Evolutionary conservation across 1,140 invertebrate species (phyloP).

Genomic region (Drosophila jambulina): DNA sequence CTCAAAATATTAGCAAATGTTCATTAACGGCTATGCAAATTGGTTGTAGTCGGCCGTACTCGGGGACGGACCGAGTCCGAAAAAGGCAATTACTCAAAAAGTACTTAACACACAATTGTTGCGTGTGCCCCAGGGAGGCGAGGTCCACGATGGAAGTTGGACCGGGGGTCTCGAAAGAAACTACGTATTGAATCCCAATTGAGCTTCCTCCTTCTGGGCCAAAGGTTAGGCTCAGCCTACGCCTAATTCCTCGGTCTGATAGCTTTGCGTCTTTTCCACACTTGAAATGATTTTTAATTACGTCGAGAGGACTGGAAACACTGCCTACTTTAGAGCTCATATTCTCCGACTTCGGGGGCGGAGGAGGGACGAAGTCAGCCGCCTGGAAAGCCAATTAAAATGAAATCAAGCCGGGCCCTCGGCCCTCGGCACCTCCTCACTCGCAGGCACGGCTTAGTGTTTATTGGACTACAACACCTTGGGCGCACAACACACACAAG

Average conservation of each 20-base stretch:
- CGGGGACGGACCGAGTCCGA: slow-evolving; percentile 33
- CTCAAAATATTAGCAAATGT: slow-evolving; percentile 83
- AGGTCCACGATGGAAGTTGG: not conserved
- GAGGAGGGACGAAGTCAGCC: slow-evolving; percentile 16
- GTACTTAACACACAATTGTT: slow-evolving; percentile 77
- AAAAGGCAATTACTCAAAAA: slow-evolving; percentile 71
- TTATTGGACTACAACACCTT: slow-evolving; percentile 74
- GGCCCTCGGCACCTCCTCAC: not conserved
- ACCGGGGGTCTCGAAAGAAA: not conserved
- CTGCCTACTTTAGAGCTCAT: slow-evolving; percentile 17
- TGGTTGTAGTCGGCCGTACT: slow-evolving; percentile 49
- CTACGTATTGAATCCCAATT: slow-evolving; percentile 26
- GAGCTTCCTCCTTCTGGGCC: not conserved
- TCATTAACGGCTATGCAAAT: slow-evolving; percentile 82
- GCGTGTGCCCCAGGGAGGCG: slow-evolving; percentile 26
- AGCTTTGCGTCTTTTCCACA: slow-evolving; percentile 33
- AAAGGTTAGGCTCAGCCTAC: slow-evolving; percentile 3
- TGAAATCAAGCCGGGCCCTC: slow-evolving; percentile 42
- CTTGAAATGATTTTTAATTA: slow-evolving; percentile 57
- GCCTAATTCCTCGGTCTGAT: slow-evolving; percentile 21
- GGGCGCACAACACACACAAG: slow-evolving; percentile 30
- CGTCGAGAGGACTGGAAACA: slow-evolving; percentile 1
- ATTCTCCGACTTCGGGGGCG: slow-evolving; percentile 12
- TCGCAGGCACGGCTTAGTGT: slow-evolving; percentile 40
- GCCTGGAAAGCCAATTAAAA: slow-evolving; percentile 60